Base-by-base conservation (phyloP, 2,797 vertebrate genomes). In the Remorina albescens region DNA sequence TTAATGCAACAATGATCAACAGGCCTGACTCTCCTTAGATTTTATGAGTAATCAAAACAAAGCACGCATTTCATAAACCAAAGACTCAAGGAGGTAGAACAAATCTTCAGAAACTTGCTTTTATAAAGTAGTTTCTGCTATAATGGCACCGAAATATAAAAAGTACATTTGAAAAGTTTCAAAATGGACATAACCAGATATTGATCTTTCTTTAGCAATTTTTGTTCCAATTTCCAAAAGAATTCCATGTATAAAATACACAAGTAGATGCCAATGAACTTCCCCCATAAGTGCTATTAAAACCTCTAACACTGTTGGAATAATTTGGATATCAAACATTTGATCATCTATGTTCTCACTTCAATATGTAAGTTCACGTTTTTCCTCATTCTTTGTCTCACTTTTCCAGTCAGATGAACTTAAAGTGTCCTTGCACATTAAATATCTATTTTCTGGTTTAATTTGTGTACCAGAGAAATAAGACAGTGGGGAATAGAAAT, bases 41-140 rank as follows among this genome's bases (percentile, higher is more conserved):
- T 71, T 65, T 42, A 74, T 10, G 23, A 51, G 54, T 13, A 71
- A 34, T 55, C 11, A n/a, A 32, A 68, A 37, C 32, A 42, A 49
- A 30, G 23, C 41, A 50, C 56, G 56, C 39, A 50, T 18, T 71
- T 62, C 32, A 56, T 37, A 53, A 47, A 60, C 70, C 69, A 62
- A 65, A 86, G 68, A 65, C 23, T 37, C 30, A n/a, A 80, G 56
- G 37, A 32, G 42, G 56, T 32, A 41, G 39, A 61, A 42, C 66
- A 32, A 51, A 69, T 16, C 32, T 42, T 46, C 9, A 59, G 13
- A 69, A 26, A 55, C 63, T 23, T n/a, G 23, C 50, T 64, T 55
- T 13, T 15, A 53, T 55, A 62, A 65, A 46, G 13, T 23, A 0
- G 37, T 36, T 53, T 55, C 28, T 44, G n/a, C 8, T 46, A 2